Percentiles rank a stretch among this genome's conserved stretches.
phyloP scores from a whole-genome alignment of 2,797 vertebrate genomes.

The Myripristis jacobus region DNA sequence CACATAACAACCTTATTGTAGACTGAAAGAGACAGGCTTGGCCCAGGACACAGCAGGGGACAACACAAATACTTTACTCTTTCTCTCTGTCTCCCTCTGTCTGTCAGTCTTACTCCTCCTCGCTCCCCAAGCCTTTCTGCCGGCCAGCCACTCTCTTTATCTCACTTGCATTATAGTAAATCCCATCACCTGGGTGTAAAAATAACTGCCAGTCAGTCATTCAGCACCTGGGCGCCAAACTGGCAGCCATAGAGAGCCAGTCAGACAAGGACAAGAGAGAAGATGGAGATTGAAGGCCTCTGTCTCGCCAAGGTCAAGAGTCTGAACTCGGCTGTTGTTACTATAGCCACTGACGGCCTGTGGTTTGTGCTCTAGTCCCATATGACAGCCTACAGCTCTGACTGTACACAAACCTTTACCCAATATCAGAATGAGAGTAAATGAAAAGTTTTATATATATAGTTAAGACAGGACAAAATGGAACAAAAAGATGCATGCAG shows the following conservation, averaged over 20 bases:
- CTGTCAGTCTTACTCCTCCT: constrained; percentile 33
- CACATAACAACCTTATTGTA: constrained; percentile 26
- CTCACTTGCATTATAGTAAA: constrained; percentile 63
- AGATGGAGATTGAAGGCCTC: constrained; percentile 16
- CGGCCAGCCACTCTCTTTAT: constrained; percentile 37
- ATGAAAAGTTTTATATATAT: too few species aligned
- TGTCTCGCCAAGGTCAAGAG: constrained; percentile 1
- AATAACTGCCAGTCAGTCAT: constrained; percentile 58
- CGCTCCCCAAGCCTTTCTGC: constrained; percentile 5
- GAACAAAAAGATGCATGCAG: too few species aligned
- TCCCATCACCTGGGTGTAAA: constrained; percentile 73
- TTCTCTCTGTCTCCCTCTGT: constrained; percentile 10
- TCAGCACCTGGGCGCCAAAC: constrained; percentile 28
- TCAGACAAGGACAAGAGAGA: constrained; percentile 19
- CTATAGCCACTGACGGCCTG: neutral
- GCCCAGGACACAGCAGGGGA: constrained; percentile 50
- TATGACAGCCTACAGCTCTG: neutral
- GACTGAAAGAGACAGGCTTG: constrained; percentile 43
- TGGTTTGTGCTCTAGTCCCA: neutral
- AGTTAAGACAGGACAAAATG: too few species aligned
- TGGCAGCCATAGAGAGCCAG: constrained; percentile 29
- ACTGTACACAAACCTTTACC: neutral
- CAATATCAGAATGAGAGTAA: neutral
- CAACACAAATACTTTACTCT: constrained; percentile 25
- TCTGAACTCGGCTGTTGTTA: neutral